Conservation (phyloP, 1,140 invertebrate genomes). For the Bombus waltoni region DNA sequence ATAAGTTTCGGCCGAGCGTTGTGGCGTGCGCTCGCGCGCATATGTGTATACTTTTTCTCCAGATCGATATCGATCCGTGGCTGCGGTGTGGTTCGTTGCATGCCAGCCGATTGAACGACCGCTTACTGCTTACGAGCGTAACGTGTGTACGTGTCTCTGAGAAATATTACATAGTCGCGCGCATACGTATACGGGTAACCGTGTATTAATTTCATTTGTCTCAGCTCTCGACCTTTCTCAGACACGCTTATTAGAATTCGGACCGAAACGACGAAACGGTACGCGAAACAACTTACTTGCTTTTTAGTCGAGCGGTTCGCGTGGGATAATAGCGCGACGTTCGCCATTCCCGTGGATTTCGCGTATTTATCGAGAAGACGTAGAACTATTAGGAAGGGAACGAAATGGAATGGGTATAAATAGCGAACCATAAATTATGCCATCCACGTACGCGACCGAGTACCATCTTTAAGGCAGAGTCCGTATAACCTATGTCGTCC, state of each 20-base stretch:
- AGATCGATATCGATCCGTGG: slow-evolving; percentile 29
- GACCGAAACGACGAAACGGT: background rate
- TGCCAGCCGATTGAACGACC: too few species aligned
- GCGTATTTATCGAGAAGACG: background rate
- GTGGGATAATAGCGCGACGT: background rate
- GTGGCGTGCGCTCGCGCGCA: background rate
- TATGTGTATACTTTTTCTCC: background rate
- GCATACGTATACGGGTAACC: background rate
- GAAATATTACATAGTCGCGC: background rate
- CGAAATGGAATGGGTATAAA: slow-evolving; percentile 67
- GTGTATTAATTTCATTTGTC: slow-evolving; percentile 9
- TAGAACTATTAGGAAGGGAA: slow-evolving; percentile 1
- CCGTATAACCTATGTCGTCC: slow-evolving; percentile 63
- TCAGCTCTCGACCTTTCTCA: background rate
- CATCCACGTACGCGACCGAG: slow-evolving; percentile 67
- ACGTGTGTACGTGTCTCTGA: background rate
- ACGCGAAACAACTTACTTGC: background rate
- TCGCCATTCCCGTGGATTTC: background rate
- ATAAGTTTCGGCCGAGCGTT: slow-evolving; percentile 20
- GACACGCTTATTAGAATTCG: background rate
- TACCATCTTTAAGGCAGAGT: slow-evolving; percentile 66
- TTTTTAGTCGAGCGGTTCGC: background rate
- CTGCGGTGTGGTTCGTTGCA: background rate
- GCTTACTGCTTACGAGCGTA: too few species aligned
- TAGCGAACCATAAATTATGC: slow-evolving; percentile 74